These are phyloP conservation scores for Porites lutea DNA, from an alignment of 64 coral and sea anemone species.

Conservation along the genomic window DNA sequence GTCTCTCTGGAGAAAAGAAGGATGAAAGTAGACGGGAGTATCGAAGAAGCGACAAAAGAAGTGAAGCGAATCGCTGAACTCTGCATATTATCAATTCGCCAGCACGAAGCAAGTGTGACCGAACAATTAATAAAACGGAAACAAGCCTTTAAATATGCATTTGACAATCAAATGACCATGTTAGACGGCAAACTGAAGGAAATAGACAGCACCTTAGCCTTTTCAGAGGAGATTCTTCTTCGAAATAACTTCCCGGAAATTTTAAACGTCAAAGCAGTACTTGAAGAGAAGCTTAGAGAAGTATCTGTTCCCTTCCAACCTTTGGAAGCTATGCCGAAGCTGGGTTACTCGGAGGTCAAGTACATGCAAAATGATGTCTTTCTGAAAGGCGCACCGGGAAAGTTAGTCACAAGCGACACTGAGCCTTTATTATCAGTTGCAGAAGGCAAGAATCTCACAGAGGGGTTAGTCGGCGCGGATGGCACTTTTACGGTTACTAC, in stretches of 20 bases:
- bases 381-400: neutral
- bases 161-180: neutral
- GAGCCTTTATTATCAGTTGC: neutral
- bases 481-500: neutral
- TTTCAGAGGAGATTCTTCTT: neutral
- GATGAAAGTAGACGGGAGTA: neutral
- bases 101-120: slow-evolving; percentile 12
- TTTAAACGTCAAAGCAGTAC: slow-evolving; percentile 1
- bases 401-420: neutral
- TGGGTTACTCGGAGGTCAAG: neutral
- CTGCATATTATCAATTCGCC: slow-evolving; percentile 1
- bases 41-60: slow-evolving; percentile 11
- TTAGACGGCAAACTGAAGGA: neutral
- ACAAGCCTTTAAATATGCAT: neutral
- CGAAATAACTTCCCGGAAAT: slow-evolving; percentile 18
- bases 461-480: neutral
- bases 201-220: neutral
- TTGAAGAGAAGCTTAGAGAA: neutral
- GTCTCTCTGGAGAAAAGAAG: neutral
- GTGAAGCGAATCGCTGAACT: neutral
- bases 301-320: neutral
- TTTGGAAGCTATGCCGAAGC: neutral
- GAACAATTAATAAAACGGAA: slow-evolving; percentile 5
- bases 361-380: neutral
- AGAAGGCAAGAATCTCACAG: neutral